Percentiles rank a stretch among this genome's conserved stretches.
Conservation (phyloP, 2,888 invertebrate species). For the Drosophila subquinaria region DNA sequence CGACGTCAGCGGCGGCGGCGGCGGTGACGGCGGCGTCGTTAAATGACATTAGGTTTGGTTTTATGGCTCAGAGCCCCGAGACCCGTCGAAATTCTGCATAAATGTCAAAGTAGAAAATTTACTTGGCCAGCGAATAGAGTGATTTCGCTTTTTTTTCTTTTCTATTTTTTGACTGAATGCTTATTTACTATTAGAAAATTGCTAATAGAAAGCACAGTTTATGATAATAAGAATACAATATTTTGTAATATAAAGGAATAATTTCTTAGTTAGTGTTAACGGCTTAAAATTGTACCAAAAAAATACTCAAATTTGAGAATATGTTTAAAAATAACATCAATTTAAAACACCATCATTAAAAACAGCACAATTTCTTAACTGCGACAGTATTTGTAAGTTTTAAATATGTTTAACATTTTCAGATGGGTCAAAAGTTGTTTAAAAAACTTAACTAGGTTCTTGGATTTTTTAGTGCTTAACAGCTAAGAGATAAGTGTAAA, state of each 20-base stretch:
- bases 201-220: slow-evolving; percentile 39
- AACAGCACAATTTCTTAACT: too few species aligned
- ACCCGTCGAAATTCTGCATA: slow-evolving; percentile 73
- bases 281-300: background rate
- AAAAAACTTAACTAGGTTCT: too few species aligned
- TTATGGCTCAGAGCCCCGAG: slow-evolving; percentile 57
- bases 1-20: slow-evolving; percentile 15
- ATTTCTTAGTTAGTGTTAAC: background rate
- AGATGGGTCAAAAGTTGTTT: too few species aligned
- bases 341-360: too few species aligned
- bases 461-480: too few species aligned
- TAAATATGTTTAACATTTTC: too few species aligned
- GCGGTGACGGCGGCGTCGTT: slow-evolving; percentile 45
- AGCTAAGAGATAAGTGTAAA: too few species aligned
- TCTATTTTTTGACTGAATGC: background rate
- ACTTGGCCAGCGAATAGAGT: slow-evolving; percentile 51
- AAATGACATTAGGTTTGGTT: slow-evolving; percentile 79
- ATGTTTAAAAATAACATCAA: background rate
- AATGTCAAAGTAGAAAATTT: slow-evolving; percentile 74
- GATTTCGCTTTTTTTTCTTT: slow-evolving; percentile 71
- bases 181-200: slow-evolving; percentile 11
- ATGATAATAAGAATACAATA: background rate
- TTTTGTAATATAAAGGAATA: background rate
- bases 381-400: too few species aligned
- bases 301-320: too few species aligned